Conservation (phyloP, 1,140 invertebrate genomes). For the Drosophila nigromelanica region DNA sequence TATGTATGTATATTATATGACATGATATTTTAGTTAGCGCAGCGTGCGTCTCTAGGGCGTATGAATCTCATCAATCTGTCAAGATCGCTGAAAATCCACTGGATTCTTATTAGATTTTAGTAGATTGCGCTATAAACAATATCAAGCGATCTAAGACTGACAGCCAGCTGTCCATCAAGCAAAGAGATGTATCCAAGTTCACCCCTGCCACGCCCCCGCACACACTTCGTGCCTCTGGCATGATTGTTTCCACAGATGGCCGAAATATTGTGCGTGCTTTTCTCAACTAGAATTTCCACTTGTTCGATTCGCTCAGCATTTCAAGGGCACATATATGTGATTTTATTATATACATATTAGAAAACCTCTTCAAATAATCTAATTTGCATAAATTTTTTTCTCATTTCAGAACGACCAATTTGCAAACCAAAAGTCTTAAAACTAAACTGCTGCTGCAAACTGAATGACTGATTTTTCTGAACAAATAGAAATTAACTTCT, state of each 20-base stretch:
- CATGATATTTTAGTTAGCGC: conserved; percentile 11
- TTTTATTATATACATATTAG: background rate
- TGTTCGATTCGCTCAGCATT: conserved; percentile 23
- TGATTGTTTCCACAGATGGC: conserved; percentile 12
- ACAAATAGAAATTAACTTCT: conserved; percentile 58
- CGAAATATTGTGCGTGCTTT: conserved; percentile 26
- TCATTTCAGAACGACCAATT: conserved; percentile 71
- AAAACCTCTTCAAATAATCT: background rate
- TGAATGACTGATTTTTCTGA: conserved; percentile 74
- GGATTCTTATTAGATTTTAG: conserved; percentile 24
- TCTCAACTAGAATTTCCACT: conserved; percentile 38
- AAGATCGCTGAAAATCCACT: conserved; percentile 28
- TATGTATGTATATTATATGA: conserved; percentile 7
- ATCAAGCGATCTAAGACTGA: background rate
- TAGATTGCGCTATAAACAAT: conserved; percentile 29
- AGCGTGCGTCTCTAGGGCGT: background rate
- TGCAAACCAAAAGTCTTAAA: conserved; percentile 72
- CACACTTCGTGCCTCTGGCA: background rate
- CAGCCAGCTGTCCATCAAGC: conserved; percentile 20
- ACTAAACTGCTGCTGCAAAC: conserved; percentile 73
- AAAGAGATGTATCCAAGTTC: conserved; percentile 1
- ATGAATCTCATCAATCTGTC: conserved; percentile 44
- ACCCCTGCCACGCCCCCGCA: background rate
- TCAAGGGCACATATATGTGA: conserved; percentile 14
- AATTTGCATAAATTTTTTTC: conserved; percentile 6